Base-by-base conservation (phyloP, 2,113 vertebrate genomes). In the Pithys albifrons region DNA sequence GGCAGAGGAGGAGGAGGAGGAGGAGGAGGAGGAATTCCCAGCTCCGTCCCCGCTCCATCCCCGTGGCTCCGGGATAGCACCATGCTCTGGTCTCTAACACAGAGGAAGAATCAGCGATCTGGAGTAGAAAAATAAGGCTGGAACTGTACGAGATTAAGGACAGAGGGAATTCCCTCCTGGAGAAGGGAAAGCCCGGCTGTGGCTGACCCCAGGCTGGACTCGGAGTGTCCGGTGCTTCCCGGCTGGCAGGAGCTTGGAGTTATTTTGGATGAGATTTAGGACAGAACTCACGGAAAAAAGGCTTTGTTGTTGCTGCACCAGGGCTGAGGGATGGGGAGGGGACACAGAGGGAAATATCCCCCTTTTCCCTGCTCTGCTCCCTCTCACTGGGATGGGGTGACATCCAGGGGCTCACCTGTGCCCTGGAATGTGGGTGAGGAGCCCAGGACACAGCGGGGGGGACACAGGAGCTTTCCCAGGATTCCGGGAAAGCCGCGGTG, bases 121-220 rank as follows among this genome's bases (percentile, higher is more conserved):
- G 90, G 93, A 97, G 95, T 97, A 95, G 92, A 97, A 96, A 95
- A 97, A 91, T 95, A 94, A 96, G 95, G 95, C 96, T 96, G 96
- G 93, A 96, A 43, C 48, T 74, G 95, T 28, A 79, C 55, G 15
- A 41, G 91, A 67, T 65, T 39, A 28, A 82, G 93, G 93, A 39
- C 70, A 39, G 77, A 87, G 81, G 84, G 64, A 61, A 92, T 58
- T 76, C 78, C 90, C 88, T 48, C 48, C 4, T 1, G 80, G 88
- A 65, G 67, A 55, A 79, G 82, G 73, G 86, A 37, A 39, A 61
- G 55, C 55, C 72, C 61, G 8, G 66, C 88, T 9, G 88, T 3
- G 72, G 87, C 87, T 31, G 18, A 77, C 6, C 64, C 79, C 89
- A 1, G 80, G 73, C 41, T 37, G 74, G 16, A 31, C 13, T 35